Evolutionary conservation across 2,888 invertebrate genomes (phyloP).

Genomic region (Ceriagrion tenellum): DNA sequence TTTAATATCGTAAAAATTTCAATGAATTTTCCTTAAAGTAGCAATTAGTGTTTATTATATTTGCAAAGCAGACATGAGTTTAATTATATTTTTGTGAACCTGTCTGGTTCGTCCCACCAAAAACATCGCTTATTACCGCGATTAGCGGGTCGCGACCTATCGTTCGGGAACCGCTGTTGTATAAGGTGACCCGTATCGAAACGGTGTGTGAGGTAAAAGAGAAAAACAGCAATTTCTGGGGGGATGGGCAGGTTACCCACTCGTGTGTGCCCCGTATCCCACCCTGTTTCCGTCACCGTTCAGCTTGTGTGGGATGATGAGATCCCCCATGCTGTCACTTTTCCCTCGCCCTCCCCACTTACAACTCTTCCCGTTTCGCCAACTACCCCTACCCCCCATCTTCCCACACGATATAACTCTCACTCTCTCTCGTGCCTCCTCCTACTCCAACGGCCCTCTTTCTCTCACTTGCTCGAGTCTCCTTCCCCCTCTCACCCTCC

Average conservation of each 20-base stretch:
- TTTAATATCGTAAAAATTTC: too few species aligned
- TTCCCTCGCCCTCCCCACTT: neutral
- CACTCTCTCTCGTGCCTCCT: neutral
- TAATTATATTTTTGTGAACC: too few species aligned
- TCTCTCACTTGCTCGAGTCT: neutral
- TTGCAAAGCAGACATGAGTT: too few species aligned
- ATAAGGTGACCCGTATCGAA: too few species aligned
- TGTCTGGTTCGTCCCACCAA: too few species aligned
- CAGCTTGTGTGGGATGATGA: conserved; percentile 51
- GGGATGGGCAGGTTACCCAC: neutral
- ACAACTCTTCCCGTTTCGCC: neutral
- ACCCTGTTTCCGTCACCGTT: conserved; percentile 33
- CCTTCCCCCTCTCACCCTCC: neutral
- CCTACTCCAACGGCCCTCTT: neutral
- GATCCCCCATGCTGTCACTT: conserved; percentile 42
- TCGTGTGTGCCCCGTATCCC: neutral
- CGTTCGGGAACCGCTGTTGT: too few species aligned
- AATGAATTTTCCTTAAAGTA: too few species aligned
- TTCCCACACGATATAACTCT: conserved; percentile 14
- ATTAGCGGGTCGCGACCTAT: too few species aligned
- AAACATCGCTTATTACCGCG: too few species aligned
- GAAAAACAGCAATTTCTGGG: neutral
- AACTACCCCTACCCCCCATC: neutral
- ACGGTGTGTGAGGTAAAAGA: neutral
- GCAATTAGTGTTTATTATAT: too few species aligned